Percentiles rank a stretch among this genome's conserved stretches.
Conservation (phyloP, 2,113 vertebrate species). For the Esox niger region DNA sequence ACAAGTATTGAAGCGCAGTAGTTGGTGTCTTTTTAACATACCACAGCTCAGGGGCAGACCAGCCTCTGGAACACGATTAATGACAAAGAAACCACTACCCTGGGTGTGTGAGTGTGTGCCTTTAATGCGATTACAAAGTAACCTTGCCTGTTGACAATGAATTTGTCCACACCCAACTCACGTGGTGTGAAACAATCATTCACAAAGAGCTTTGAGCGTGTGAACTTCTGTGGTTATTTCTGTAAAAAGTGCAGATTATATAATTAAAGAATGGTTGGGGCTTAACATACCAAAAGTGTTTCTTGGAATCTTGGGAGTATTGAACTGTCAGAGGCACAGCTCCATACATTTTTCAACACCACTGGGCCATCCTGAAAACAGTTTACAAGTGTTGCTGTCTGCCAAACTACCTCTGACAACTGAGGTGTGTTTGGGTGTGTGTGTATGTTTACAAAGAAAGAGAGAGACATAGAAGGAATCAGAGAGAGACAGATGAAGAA, state of each 20-base stretch:
- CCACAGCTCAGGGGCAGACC: too few relatives aligned
- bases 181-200: constrained; percentile 1
- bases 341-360: constrained; percentile 39
- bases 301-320: constrained; percentile 13
- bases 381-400: constrained; percentile 42
- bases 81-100: too few relatives aligned
- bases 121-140: neutral
- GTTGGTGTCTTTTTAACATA: neutral
- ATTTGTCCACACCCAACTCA: constrained; percentile 13
- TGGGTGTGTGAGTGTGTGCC: neutral
- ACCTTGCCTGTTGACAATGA: constrained; percentile 26
- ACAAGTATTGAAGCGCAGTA: neutral
- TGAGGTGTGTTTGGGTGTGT: neutral
- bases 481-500: too few relatives aligned
- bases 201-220: neutral
- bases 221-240: neutral
- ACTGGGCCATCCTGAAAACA: constrained; percentile 42
- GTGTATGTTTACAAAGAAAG: neutral
- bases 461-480: neutral
- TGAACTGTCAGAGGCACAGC: constrained; percentile 31
- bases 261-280: neutral
- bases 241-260: neutral
- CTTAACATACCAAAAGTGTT: constrained; percentile 8
- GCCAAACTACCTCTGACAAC: neutral
- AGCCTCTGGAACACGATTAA: neutral